A percentile compares a stretch with the other conserved stretches of the same genome.
Conservation (phyloP, 2,888 invertebrate genomes). For the Drosophila mettleri region DNA sequence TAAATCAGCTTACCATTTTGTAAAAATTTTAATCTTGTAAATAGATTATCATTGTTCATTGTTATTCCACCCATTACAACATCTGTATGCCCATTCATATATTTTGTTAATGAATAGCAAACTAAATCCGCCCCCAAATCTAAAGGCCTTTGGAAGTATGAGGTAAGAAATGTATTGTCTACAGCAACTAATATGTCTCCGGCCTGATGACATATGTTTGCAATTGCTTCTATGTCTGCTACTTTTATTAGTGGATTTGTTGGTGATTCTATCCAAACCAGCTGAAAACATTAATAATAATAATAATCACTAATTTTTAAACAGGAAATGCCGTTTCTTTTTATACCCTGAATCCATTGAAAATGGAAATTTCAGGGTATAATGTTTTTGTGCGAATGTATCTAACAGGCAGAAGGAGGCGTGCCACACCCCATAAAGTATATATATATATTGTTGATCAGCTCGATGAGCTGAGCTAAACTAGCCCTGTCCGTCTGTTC, state of each 20-base stretch:
- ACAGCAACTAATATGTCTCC: constrained; percentile 89
- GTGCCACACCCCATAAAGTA: too few relatives aligned
- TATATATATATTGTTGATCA: too few relatives aligned
- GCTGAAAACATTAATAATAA: constrained; percentile 84
- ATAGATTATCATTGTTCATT: constrained; percentile 90
- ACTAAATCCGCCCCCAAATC: constrained; percentile 96
- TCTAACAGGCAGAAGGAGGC: too few relatives aligned
- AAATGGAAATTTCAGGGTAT: too few relatives aligned
- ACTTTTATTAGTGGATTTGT: constrained; percentile 97
- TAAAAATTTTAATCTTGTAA: constrained; percentile 90
- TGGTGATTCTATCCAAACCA: constrained; percentile 97
- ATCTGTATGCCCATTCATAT: constrained; percentile 99
- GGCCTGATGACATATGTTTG: constrained; percentile 87
- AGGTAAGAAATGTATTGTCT: constrained; percentile 97
- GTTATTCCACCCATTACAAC: constrained; percentile 97
- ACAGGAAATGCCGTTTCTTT: too few relatives aligned
- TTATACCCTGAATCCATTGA: too few relatives aligned
- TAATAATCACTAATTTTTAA: too few relatives aligned
- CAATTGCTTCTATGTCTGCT: constrained; percentile 92
- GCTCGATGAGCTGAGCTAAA: too few relatives aligned
- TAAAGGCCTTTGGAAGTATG: constrained; percentile 96
- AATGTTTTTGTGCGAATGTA: too few relatives aligned
- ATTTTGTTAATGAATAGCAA: constrained; percentile 97
- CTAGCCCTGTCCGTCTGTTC: too few relatives aligned
- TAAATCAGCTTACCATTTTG: constrained; percentile 95